These are phyloP conservation scores for Pseudachorutes palmiensis DNA, from an alignment of 1,140 invertebrate genomes.

Conservation along the genomic window DNA sequence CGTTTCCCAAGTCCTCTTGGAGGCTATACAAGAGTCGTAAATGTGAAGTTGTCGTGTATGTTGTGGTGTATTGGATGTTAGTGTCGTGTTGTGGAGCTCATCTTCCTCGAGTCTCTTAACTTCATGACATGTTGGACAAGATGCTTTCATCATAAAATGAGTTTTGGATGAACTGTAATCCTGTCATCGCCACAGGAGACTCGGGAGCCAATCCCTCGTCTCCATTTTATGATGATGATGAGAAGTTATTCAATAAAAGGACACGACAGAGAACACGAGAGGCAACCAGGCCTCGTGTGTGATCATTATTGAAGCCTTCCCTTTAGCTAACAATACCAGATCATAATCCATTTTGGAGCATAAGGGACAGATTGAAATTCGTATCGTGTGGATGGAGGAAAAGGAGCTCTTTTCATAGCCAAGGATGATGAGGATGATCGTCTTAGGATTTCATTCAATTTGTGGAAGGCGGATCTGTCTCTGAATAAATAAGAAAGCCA, in stretches of 20 bases:
- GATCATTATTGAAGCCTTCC: too few relatives aligned
- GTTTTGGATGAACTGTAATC: slow-evolving; percentile 9
- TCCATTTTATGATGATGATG: neutral
- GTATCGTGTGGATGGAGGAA: too few relatives aligned
- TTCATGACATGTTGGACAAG: slow-evolving; percentile 9
- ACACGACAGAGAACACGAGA: too few relatives aligned
- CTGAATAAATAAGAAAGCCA: neutral
- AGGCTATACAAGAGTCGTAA: too few relatives aligned
- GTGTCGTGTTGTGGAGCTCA: neutral
- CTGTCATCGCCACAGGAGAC: slow-evolving; percentile 4
- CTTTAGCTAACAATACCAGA: too few relatives aligned
- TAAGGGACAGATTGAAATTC: too few relatives aligned
- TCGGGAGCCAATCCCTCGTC: neutral
- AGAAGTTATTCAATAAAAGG: slow-evolving; percentile 11
- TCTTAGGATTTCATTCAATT: slow-evolving; percentile 2
- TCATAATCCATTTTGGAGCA: too few relatives aligned
- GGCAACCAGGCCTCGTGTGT: neutral
- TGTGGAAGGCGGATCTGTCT: neutral
- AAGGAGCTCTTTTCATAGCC: too few relatives aligned
- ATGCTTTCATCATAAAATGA: slow-evolving; percentile 6
- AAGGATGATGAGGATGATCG: too few relatives aligned
- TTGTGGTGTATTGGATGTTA: neutral
- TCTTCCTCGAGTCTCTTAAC: neutral
- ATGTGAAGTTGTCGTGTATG: too few relatives aligned
- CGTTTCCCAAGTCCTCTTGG: too few relatives aligned